Conservation (phyloP, 2,797 vertebrate species). For the Crax fasciolata region DNA sequence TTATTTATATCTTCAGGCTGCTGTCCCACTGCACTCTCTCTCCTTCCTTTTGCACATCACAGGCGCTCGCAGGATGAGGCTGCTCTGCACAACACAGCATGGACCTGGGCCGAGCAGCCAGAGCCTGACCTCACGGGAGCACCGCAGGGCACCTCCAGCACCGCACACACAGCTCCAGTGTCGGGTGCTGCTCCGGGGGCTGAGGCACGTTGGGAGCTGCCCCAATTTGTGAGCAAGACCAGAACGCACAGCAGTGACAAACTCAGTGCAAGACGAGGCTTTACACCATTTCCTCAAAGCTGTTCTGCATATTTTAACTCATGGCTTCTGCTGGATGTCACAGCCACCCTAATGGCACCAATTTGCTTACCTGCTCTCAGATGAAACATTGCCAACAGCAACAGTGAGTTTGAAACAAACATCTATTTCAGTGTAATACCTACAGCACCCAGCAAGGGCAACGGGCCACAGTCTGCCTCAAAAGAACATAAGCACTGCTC, state of each 20-base stretch:
- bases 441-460: background rate
- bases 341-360: background rate
- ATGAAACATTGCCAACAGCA: background rate
- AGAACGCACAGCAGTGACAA: background rate
- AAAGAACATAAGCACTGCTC: background rate
- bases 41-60: background rate
- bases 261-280: background rate
- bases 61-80: background rate
- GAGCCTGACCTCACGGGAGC: background rate
- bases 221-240: background rate
- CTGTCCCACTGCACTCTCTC: background rate
- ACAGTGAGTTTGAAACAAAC: background rate
- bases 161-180: rapidly evolving
- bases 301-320: background rate
- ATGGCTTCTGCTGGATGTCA: background rate
- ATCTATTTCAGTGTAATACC: background rate
- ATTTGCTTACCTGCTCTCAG: background rate
- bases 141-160: background rate
- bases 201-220: background rate
- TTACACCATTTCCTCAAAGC: background rate
- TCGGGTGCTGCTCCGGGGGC: background rate
- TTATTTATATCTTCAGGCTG: background rate
- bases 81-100: background rate
- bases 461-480: background rate
- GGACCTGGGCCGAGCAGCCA: background rate